These are phyloP conservation scores for Chrysemys picta DNA, from an alignment of 2,113 vertebrate species.

Conservation along the genomic window DNA sequence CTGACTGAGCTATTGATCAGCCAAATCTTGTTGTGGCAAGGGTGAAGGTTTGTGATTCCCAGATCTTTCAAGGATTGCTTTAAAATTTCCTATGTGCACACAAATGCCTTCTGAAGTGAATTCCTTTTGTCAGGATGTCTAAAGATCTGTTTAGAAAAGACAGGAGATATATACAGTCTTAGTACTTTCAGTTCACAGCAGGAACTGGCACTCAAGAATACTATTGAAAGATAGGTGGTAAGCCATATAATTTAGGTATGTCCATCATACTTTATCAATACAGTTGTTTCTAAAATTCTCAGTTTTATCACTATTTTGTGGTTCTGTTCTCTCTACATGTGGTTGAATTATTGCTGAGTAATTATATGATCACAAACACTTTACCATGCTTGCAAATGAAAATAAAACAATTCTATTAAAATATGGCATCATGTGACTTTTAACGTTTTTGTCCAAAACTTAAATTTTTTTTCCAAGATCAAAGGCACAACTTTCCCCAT, in stretches of 20 bases:
- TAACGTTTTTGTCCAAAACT: not conserved
- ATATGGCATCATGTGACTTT: fast-evolving
- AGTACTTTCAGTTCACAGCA: fast-evolving
- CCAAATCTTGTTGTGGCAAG: not conserved
- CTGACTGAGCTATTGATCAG: not conserved
- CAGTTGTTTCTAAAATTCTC: not conserved
- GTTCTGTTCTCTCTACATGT: not conserved
- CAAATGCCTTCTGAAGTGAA: not conserved
- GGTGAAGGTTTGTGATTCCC: not conserved
- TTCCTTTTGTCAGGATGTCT: not conserved
- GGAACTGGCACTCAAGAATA: not conserved
- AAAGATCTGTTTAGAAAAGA: fast-evolving
- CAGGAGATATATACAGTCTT: not conserved
- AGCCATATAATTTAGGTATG: no score
- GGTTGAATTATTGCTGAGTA: not conserved
- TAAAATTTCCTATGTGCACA: not conserved
- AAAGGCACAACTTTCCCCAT: not conserved
- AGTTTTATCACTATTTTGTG: fast-evolving
- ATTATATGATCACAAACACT: not conserved
- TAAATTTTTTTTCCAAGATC: not conserved
- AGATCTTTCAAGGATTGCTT: not conserved
- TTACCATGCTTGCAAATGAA: not conserved
- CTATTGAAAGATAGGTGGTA: not conserved
- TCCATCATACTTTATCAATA: not conserved
- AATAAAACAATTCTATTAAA: not conserved